phyloP scores from a whole-genome alignment of 2,888 invertebrate species.

The Nycteola revayana region DNA sequence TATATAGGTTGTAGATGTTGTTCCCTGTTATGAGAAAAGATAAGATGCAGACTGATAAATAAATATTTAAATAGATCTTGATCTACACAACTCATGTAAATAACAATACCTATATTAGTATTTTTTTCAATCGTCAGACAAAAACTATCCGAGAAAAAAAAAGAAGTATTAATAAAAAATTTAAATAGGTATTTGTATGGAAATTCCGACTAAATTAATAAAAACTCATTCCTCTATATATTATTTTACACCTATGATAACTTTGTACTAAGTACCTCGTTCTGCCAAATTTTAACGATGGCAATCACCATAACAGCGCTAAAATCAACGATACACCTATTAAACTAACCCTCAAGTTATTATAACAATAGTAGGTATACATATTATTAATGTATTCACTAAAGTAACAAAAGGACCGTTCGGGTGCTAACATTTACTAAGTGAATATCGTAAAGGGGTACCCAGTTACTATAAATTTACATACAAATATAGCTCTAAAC shows the following conservation, averaged over 20 bases:
- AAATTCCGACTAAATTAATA: too few relatives aligned
- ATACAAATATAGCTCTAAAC: slow-evolving; percentile 16
- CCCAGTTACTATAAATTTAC: slow-evolving; percentile 33
- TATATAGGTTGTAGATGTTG: too few relatives aligned
- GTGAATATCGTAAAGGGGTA: slow-evolving; percentile 49
- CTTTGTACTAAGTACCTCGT: not conserved
- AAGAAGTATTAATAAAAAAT: too few relatives aligned
- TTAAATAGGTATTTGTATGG: too few relatives aligned
- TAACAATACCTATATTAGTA: too few relatives aligned
- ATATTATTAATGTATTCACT: slow-evolving; percentile 49
- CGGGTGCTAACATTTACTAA: slow-evolving; percentile 35
- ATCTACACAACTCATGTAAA: too few relatives aligned
- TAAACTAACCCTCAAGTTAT: slow-evolving; percentile 18
- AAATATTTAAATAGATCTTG: too few relatives aligned
- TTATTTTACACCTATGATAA: slow-evolving; percentile 12
- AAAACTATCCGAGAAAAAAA: too few relatives aligned
- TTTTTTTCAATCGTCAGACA: too few relatives aligned
- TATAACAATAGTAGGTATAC: slow-evolving; percentile 12
- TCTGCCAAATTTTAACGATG: slow-evolving; percentile 26
- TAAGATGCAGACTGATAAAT: too few relatives aligned
- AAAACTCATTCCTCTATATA: too few relatives aligned
- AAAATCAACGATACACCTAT: slow-evolving; percentile 28
- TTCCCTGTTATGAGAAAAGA: too few relatives aligned
- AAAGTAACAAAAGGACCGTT: slow-evolving; percentile 60
- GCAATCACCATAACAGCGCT: slow-evolving; percentile 31